phyloP scores from a whole-genome alignment of 2,888 invertebrate species.

The Rambutsinella grinnellia region DNA sequence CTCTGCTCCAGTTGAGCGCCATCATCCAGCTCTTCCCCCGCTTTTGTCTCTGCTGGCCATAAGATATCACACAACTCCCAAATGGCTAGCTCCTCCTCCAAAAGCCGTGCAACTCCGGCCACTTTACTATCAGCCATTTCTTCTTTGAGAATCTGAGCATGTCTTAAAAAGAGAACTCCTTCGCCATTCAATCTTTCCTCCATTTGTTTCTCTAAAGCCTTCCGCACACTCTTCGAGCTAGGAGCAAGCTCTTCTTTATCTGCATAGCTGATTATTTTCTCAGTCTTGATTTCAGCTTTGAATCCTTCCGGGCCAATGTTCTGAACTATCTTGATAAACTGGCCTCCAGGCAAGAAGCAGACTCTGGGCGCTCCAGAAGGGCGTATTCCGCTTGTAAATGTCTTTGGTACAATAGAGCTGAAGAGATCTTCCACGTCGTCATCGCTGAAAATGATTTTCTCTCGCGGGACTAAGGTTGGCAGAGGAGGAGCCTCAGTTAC shows the following conservation, averaged over 20 bases:
- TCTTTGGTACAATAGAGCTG: background rate
- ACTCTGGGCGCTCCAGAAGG: slow-evolving; percentile 36
- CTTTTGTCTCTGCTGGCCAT: slow-evolving; percentile 73
- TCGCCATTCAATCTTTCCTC: slow-evolving; percentile 9
- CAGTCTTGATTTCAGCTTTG: background rate
- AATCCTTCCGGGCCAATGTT: background rate
- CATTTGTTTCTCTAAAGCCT: slow-evolving; percentile 34
- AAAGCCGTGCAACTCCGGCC: background rate
- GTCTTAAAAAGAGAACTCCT: slow-evolving; percentile 22
- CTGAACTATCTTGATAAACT: slow-evolving; percentile 46
- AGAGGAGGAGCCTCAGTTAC: background rate
- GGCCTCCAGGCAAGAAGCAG: slow-evolving; percentile 53
- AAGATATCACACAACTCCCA: slow-evolving; percentile 85
- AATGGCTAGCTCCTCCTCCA: slow-evolving; percentile 65
- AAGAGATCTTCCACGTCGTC: slow-evolving; percentile 13
- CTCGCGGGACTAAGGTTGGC: slow-evolving; percentile 2
- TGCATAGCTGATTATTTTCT: slow-evolving; percentile 24
- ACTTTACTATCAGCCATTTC: background rate
- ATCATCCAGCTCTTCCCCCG: slow-evolving; percentile 34
- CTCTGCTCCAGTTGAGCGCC: slow-evolving; percentile 51
- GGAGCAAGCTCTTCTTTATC: slow-evolving; percentile 21
- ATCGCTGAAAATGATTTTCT: slow-evolving; percentile 5
- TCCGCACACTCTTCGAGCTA: background rate
- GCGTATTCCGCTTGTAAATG: background rate
- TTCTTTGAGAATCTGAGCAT: slow-evolving; percentile 4